Evolutionary conservation across 1,140 invertebrate genomes (phyloP), one percentile per base, ranked within the genome.

Genomic region (Drosophila bipectinata): DNA sequence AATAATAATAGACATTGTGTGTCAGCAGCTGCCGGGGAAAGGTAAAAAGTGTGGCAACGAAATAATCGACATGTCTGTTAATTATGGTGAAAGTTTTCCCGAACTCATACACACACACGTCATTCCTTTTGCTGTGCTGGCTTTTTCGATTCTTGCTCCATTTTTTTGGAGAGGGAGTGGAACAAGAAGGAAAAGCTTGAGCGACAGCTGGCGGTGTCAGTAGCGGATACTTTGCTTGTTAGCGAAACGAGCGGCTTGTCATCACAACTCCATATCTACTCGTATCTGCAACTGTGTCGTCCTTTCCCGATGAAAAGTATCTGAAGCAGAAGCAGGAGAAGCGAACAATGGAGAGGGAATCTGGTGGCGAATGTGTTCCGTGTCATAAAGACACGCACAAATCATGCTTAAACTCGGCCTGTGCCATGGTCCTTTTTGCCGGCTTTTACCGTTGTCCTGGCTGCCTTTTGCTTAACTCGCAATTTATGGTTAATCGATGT

Each of bases 401-500:
- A 89, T 89, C 83, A 88, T 77, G 79, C 84, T 79, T 83, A 73
- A 88, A 72, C 76, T 77, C 67, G 67, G 48, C 78, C 61, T 58
- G 59, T 37, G 49, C 41, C 54, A 15, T 52, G 15, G 48, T 66
- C 60, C 47, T 24, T 53, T 47, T 34, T 60, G 34, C 44, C 53
- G 53, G 55, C 61, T 61, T 34, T 59, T 63, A 64, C n/a, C 68
- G 41, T 21, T 66, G 75, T 82, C 83, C 75, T 72, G 64, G 81
- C 80, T 78, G 74, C 78, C 89, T 87, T 90, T 85, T 90, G 87
- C 87, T 90, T 87, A 90, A 90, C 87, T 90, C 82, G 87, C 87
- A 90, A 90, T 90, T 90, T 90, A 90, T 90, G 87, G 87, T 90
- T 88, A 90, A 90, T 90, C 87, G 87, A 90, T 90, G 87, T 87